phyloP scores from a whole-genome alignment of 2,113 vertebrate genomes.

The Tachuris rubrigastra region DNA sequence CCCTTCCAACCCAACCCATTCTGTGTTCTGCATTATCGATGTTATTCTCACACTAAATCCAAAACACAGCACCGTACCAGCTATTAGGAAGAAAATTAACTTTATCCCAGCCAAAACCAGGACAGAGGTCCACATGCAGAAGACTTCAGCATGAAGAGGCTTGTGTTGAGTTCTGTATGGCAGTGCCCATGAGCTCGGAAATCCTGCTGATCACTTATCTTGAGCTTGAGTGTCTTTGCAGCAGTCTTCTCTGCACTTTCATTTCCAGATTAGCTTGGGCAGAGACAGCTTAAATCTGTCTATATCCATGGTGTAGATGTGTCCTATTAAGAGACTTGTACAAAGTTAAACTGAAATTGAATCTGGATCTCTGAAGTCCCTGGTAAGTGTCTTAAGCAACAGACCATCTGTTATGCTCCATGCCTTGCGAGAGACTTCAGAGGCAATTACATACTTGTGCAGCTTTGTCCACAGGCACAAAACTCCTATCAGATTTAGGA shows the following conservation, averaged over 20 bases:
- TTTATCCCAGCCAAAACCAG: background rate
- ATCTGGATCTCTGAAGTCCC: background rate
- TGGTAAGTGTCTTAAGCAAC: constrained; percentile 22
- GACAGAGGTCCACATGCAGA: background rate
- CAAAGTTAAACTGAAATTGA: constrained; percentile 29
- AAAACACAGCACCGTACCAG: background rate
- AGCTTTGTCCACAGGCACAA: background rate
- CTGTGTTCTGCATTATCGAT: background rate
- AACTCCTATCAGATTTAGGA: background rate
- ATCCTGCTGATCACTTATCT: background rate
- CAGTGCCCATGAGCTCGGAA: background rate
- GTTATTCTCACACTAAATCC: background rate
- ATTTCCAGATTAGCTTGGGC: constrained; percentile 23
- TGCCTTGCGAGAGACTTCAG: background rate
- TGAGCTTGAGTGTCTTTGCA: background rate
- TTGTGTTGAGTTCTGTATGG: background rate
- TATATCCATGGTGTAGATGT: background rate
- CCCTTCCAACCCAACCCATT: background rate
- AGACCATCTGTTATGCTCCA: background rate
- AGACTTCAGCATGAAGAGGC: background rate
- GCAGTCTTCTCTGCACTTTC: background rate
- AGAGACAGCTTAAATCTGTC: constrained; percentile 8
- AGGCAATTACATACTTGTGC: background rate
- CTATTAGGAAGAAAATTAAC: background rate
- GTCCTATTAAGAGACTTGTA: constrained; percentile 3